phyloP scores from a whole-genome alignment of 2,888 invertebrate species.

The Bedellia somnulentella region DNA sequence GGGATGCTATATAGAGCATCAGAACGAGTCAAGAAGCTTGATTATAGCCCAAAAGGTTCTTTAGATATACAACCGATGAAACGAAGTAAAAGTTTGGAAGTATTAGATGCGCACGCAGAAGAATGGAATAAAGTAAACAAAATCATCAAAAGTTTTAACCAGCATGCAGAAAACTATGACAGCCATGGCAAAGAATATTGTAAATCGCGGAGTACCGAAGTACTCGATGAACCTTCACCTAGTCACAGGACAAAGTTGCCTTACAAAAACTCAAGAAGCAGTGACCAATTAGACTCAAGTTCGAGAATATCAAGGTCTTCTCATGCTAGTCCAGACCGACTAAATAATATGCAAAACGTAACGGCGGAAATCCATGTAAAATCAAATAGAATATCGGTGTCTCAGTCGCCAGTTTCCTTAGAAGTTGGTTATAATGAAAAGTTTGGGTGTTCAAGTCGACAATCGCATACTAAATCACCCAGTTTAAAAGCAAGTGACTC shows the following conservation, averaged over 20 bases:
- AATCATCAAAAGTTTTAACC: slow-evolving; percentile 37
- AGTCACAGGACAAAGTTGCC: slow-evolving; percentile 26
- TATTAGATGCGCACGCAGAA: slow-evolving; percentile 56
- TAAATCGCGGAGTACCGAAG: slow-evolving; percentile 55
- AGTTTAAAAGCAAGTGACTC: slow-evolving; percentile 23
- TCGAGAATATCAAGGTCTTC: slow-evolving; percentile 26
- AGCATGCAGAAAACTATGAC: slow-evolving; percentile 33
- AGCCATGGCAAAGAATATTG: slow-evolving; percentile 43
- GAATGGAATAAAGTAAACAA: slow-evolving; percentile 44
- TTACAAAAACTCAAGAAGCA: slow-evolving; percentile 41
- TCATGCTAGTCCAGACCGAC: slow-evolving; percentile 10
- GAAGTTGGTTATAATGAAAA: slow-evolving; percentile 31
- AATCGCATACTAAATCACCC: slow-evolving; percentile 33
- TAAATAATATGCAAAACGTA: slow-evolving; percentile 27
- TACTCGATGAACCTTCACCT: slow-evolving; percentile 23
- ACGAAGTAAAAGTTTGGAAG: slow-evolving; percentile 72
- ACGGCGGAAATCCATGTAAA: slow-evolving; percentile 52
- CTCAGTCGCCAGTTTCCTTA: slow-evolving; percentile 39
- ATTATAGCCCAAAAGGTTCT: slow-evolving; percentile 53
- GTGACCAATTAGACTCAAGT: slow-evolving; percentile 40
- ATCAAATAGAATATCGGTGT: slow-evolving; percentile 34
- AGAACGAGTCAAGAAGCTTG: slow-evolving; percentile 44
- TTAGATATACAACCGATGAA: slow-evolving; percentile 62
- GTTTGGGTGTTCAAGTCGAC: slow-evolving; percentile 32
- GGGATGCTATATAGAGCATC: slow-evolving; percentile 64